These are phyloP conservation scores for Otis tarda DNA, from an alignment of 2,113 vertebrate species.

Conservation along the genomic window DNA sequence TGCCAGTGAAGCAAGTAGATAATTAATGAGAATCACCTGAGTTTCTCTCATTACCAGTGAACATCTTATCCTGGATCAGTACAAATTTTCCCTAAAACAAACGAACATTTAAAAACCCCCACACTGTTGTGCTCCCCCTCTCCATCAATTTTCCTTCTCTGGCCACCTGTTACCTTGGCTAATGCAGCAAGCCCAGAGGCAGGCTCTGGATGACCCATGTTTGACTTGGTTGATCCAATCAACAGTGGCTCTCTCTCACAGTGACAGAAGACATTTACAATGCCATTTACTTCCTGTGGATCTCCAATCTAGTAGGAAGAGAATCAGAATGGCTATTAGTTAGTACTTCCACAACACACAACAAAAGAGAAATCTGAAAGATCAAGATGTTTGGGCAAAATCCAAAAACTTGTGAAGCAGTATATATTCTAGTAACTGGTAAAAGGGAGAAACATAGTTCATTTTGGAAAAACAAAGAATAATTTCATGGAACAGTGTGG, in stretches of 20 bases:
- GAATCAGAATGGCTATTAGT: background rate
- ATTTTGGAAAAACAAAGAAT: background rate
- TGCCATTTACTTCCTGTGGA: slow-evolving; percentile 90
- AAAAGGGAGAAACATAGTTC: background rate
- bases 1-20: background rate
- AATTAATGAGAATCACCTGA: background rate
- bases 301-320: slow-evolving; percentile 85
- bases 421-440: background rate
- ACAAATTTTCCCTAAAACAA: background rate
- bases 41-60: background rate
- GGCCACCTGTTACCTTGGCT: slow-evolving; percentile 80
- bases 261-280: slow-evolving; percentile 80
- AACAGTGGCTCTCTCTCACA: slow-evolving; percentile 79
- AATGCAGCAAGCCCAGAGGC: slow-evolving; percentile 90
- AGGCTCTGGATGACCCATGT: slow-evolving; percentile 97
- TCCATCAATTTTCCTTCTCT: background rate
- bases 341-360: background rate
- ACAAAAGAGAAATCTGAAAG: background rate
- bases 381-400: background rate
- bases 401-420: background rate
- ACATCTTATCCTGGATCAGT: background rate
- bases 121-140: background rate
- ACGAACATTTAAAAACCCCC: background rate
- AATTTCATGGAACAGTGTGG: background rate
- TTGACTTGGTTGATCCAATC: slow-evolving; percentile 95